A percentile compares a stretch with the other conserved stretches of the same genome.
phyloP scores from a whole-genome alignment of 2,113 vertebrate species.

The Dryoscopus gambensis region DNA sequence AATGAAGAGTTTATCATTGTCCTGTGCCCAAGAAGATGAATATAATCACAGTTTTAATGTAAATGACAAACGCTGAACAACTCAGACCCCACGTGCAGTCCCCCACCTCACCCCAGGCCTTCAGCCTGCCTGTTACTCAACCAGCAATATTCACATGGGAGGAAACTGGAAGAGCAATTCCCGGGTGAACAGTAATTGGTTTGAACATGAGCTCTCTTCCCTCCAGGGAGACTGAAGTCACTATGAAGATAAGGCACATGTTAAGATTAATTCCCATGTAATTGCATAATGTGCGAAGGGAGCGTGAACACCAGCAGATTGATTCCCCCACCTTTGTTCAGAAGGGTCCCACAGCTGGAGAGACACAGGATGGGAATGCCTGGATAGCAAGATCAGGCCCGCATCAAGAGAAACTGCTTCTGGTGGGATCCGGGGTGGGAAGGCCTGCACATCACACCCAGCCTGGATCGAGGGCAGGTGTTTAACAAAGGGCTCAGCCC shows the following conservation, averaged over 20 bases:
- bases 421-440: background rate
- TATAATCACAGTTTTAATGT: background rate
- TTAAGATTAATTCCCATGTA: background rate
- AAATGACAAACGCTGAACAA: background rate
- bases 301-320: background rate
- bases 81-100: background rate
- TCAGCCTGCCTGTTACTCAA: background rate
- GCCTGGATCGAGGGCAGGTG: background rate
- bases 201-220: background rate
- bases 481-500: background rate
- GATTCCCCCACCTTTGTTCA: background rate
- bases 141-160: background rate
- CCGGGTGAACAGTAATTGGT: background rate
- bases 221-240: background rate
- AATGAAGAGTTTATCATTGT: background rate
- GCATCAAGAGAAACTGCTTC: background rate
- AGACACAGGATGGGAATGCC: rapidly evolving
- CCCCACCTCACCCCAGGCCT: background rate
- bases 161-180: background rate
- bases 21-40: background rate
- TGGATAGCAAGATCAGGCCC: background rate
- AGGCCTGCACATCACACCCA: background rate
- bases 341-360: background rate
- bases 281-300: background rate
- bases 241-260: background rate